Conservation (phyloP, 30 jellyfish, hydroid and myxozoan genomes). For the Cassiopea xamachana region DNA sequence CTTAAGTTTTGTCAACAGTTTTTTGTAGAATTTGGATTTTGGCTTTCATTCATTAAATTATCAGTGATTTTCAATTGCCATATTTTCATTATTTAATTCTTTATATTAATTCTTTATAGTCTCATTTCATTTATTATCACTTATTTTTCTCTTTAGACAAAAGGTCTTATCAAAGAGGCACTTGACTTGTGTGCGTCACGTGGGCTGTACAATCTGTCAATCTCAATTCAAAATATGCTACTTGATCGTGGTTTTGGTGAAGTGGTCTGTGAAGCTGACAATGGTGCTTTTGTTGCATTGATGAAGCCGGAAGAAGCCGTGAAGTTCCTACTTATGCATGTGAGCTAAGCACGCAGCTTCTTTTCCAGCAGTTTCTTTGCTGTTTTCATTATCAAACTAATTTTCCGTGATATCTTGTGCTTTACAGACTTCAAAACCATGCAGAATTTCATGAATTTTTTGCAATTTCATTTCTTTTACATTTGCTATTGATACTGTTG, state of each 20-base stretch:
- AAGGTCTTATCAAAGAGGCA: constrained; percentile 77
- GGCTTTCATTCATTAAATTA: too few relatives aligned
- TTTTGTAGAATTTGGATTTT: too few relatives aligned
- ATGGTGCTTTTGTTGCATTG: constrained; percentile 66
- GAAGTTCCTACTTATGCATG: constrained; percentile 74
- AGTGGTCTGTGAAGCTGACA: constrained; percentile 57
- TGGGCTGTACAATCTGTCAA: constrained; percentile 63
- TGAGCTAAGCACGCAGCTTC: background rate
- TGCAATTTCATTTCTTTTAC: too few relatives aligned
- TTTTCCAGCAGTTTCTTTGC: too few relatives aligned
- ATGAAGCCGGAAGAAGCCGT: constrained; percentile 90
- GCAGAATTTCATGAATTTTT: too few relatives aligned
- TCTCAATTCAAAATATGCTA: constrained; percentile 74
- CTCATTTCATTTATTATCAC: background rate
- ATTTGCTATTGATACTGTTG: too few relatives aligned
- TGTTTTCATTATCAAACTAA: too few relatives aligned
- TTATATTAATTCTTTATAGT: background rate
- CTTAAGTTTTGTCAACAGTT: too few relatives aligned
- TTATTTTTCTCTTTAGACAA: constrained; percentile 44
- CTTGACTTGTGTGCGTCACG: constrained; percentile 69
- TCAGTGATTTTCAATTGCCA: too few relatives aligned
- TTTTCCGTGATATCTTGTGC: too few relatives aligned
- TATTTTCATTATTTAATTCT: background rate
- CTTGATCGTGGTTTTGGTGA: constrained; percentile 88
- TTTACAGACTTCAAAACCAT: too few relatives aligned